Evolutionary conservation across 2,113 vertebrate species (phyloP).

Genomic region (Garra rufa): DNA sequence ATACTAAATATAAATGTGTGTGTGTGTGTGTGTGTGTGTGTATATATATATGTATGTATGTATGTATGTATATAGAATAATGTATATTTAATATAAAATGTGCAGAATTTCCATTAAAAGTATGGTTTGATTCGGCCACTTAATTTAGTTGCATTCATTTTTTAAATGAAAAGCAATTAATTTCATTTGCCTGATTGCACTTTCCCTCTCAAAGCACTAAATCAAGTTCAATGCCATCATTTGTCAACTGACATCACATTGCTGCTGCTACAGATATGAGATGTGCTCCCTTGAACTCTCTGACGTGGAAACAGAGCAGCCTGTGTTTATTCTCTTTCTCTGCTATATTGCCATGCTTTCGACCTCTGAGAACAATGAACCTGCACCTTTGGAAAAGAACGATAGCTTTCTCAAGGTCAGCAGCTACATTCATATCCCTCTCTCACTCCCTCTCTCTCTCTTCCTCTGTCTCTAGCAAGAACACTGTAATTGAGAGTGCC

Average conservation of each 20-base stretch:
- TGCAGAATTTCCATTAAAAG: neutral
- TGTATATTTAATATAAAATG: neutral
- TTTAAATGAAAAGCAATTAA: neutral
- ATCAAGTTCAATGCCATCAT: slow-evolving; percentile 40
- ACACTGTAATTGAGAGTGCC: slow-evolving; percentile 38
- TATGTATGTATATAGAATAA: neutral
- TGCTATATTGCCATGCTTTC: slow-evolving; percentile 27
- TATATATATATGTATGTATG: too few species aligned
- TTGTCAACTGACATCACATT: slow-evolving; percentile 39
- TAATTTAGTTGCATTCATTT: neutral
- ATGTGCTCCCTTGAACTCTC: slow-evolving; percentile 6
- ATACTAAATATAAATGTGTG: too few species aligned
- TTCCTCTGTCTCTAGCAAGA: slow-evolving; percentile 22
- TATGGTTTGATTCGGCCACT: neutral
- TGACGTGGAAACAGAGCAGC: slow-evolving; percentile 25
- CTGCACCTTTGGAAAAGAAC: slow-evolving; percentile 52
- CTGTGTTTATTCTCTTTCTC: slow-evolving; percentile 37
- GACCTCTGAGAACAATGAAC: slow-evolving; percentile 60
- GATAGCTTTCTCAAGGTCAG: slow-evolving; percentile 65
- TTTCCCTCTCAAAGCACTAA: slow-evolving; percentile 36
- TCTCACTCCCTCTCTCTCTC: neutral
- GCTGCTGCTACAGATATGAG: slow-evolving; percentile 24
- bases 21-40: too few species aligned
- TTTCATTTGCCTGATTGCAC: slow-evolving; percentile 15
- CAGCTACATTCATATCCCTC: slow-evolving; percentile 40